Conservation (phyloP, 2,797 vertebrate species). For the Chaunax sp. region DNA sequence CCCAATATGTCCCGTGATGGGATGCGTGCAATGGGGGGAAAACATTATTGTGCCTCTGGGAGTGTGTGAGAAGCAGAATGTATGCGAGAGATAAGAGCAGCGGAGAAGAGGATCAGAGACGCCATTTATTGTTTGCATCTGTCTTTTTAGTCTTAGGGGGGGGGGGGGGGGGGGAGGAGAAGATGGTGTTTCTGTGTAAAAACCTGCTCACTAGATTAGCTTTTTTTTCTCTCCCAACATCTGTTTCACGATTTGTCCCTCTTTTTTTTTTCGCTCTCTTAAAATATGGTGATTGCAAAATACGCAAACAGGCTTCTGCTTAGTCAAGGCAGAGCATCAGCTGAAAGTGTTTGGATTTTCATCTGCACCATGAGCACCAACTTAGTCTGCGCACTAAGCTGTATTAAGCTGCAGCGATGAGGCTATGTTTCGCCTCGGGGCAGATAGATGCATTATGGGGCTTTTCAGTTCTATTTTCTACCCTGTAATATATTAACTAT, state of each 20-base stretch:
- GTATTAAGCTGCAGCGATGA: slow-evolving; percentile 28
- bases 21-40: not conserved
- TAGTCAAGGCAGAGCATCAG: slow-evolving; percentile 9
- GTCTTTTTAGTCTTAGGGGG: slow-evolving; percentile 8
- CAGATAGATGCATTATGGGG: slow-evolving; percentile 29
- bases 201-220: slow-evolving; percentile 4
- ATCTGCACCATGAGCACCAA: slow-evolving; percentile 23
- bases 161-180: no score
- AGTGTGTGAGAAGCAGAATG: slow-evolving; percentile 28
- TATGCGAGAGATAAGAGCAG: slow-evolving; percentile 44
- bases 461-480: slow-evolving; percentile 30
- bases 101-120: slow-evolving; percentile 33
- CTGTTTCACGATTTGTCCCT: not conserved
- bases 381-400: slow-evolving; percentile 22
- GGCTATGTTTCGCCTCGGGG: slow-evolving; percentile 19
- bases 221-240: not conserved
- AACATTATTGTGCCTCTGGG: not conserved
- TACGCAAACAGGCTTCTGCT: slow-evolving; percentile 1
- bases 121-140: slow-evolving; percentile 27
- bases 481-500: slow-evolving; percentile 21
- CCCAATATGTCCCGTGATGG: slow-evolving; percentile 36
- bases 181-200: slow-evolving; percentile 26
- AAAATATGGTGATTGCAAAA: slow-evolving; percentile 9
- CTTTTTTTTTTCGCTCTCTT: slow-evolving; percentile 4
- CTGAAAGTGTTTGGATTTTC: slow-evolving; percentile 11